Evolutionary conservation across 1,140 invertebrate species (phyloP).

Genomic region (Trichonephila inaurata): DNA sequence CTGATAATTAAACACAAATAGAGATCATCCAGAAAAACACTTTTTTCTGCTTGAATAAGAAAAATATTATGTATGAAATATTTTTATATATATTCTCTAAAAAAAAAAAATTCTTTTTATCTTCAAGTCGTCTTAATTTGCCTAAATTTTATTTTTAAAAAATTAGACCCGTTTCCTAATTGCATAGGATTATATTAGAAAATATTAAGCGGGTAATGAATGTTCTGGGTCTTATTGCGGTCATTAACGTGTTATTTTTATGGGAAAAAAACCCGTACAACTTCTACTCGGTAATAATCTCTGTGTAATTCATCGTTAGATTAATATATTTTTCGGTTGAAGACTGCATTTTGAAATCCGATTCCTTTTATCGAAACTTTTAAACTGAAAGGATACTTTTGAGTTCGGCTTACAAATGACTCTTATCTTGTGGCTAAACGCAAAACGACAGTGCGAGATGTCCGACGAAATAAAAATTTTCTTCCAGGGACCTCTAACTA

Average conservation of each 20-base stretch:
- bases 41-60: no score
- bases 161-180: no score
- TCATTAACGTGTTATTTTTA: not conserved
- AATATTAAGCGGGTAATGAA: not conserved
- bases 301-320: not conserved
- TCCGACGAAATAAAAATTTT: constrained; percentile 66
- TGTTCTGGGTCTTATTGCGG: not conserved
- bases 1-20: no score
- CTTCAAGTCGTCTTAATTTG: no score
- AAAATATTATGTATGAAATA: no score
- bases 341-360: constrained; percentile 41
- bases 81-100: no score
- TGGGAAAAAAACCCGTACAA: not conserved
- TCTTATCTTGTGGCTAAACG: constrained; percentile 53
- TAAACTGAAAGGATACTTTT: constrained; percentile 43
- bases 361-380: constrained; percentile 55
- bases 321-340: constrained; percentile 23
- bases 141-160: no score
- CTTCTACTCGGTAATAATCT: not conserved
- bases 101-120: no score
- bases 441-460: constrained; percentile 58
- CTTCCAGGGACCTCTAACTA: constrained; percentile 36
- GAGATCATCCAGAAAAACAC: no score
- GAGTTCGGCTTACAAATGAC: constrained; percentile 44
- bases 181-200: no score